Conservation (phyloP, 1,140 invertebrate species). For the Medauroidea extradentata region DNA sequence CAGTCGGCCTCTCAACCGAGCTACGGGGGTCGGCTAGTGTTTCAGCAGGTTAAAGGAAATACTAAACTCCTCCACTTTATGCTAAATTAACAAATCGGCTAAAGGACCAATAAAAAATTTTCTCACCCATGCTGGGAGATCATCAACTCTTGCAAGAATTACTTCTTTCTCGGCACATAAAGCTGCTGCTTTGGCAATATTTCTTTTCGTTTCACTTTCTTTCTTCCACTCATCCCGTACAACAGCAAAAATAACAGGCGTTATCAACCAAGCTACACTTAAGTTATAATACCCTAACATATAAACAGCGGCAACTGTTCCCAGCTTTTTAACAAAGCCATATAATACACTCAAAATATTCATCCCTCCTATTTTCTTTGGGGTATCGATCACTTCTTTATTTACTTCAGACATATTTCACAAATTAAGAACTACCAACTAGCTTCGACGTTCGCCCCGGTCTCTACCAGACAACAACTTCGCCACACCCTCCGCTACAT, state of each 20-base stretch:
- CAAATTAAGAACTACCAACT: too few species aligned
- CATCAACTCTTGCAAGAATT: constrained; percentile 76
- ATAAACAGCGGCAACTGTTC: constrained; percentile 66
- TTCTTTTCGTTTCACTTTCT: constrained; percentile 67
- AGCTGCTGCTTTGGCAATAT: constrained; percentile 74
- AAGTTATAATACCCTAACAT: constrained; percentile 81
- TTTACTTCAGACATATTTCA: not conserved
- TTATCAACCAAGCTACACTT: constrained; percentile 81
- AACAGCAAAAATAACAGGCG: constrained; percentile 73
- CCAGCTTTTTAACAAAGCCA: constrained; percentile 33
- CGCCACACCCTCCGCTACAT: too few species aligned
- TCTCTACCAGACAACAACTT: too few species aligned
- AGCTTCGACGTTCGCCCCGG: too few species aligned
- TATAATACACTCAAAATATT: constrained; percentile 9
- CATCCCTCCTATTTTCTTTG: constrained; percentile 4
- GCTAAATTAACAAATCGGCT: too few species aligned
- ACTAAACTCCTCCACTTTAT: too few species aligned
- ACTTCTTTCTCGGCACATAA: constrained; percentile 79
- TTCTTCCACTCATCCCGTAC: constrained; percentile 73
- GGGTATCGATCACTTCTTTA: not conserved
- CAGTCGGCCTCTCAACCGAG: too few species aligned
- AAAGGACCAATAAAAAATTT: not conserved
- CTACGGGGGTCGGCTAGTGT: too few species aligned
- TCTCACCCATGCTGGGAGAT: constrained; percentile 87
- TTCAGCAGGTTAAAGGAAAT: too few species aligned